Evolutionary conservation across 1,140 invertebrate species (phyloP).

Genomic region (Bombus waltoni): DNA sequence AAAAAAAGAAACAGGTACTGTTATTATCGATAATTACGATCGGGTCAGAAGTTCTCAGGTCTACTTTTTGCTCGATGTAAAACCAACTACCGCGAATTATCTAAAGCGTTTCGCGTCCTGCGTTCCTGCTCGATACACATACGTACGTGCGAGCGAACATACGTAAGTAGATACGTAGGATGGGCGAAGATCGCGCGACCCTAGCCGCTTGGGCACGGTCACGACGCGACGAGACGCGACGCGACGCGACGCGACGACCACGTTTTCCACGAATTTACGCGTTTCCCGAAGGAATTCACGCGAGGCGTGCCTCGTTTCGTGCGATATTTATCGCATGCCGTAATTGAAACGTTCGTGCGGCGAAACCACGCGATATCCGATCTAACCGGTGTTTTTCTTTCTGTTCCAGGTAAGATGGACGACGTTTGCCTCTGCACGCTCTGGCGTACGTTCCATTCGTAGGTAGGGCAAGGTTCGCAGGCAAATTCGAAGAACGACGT

Average conservation of each 20-base stretch:
- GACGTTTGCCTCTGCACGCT: slow-evolving; percentile 30
- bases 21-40: slow-evolving; percentile 64
- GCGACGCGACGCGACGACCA: neutral
- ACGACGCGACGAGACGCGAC: too few species aligned
- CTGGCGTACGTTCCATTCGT: neutral
- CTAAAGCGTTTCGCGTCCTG: neutral
- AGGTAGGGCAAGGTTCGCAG: neutral
- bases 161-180: too few species aligned
- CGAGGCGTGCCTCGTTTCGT: slow-evolving; percentile 51
- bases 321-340: slow-evolving; percentile 72
- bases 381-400: slow-evolving; percentile 70
- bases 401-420: slow-evolving; percentile 76
- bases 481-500: neutral
- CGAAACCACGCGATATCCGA: slow-evolving; percentile 59
- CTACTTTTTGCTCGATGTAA: neutral
- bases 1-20: slow-evolving; percentile 25
- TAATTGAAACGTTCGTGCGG: slow-evolving; percentile 77
- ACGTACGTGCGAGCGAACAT: too few species aligned
- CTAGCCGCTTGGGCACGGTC: too few species aligned
- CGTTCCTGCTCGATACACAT: neutral
- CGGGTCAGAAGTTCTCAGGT: slow-evolving; percentile 2
- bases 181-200: too few species aligned
- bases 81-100: slow-evolving; percentile 36
- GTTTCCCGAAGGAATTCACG: slow-evolving; percentile 28
- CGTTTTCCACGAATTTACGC: slow-evolving; percentile 30